These are phyloP conservation scores for Trichogramma evanescens DNA, from an alignment of 2,888 invertebrate species.

Conservation along the genomic window DNA sequence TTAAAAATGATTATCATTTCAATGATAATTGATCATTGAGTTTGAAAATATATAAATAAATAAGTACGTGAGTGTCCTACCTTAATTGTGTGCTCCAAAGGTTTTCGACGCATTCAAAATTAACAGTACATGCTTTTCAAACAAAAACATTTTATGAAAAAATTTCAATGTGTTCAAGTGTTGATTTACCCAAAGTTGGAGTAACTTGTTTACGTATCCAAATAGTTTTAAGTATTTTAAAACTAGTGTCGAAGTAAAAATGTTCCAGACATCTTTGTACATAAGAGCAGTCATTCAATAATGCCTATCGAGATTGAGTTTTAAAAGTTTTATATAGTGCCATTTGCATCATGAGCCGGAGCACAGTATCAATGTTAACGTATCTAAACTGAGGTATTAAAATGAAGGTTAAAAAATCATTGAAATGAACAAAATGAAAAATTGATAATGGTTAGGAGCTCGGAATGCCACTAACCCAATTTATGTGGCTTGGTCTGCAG, in stretches of 20 bases:
- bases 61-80: conserved; percentile 6
- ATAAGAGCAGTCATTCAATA: conserved; percentile 14
- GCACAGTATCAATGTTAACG: conserved; percentile 22
- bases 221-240: conserved; percentile 14
- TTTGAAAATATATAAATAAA: no score
- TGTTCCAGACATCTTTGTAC: conserved; percentile 18
- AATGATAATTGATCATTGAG: no score
- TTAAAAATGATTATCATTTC: no score
- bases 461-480: conserved; percentile 48
- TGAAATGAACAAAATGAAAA: background rate
- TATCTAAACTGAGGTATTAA: conserved; percentile 24
- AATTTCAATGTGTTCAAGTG: conserved; percentile 15
- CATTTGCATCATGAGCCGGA: conserved; percentile 23
- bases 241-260: conserved; percentile 2
- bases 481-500: conserved; percentile 49
- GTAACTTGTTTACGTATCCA: background rate
- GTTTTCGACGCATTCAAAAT: conserved; percentile 19
- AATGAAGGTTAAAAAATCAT: conserved; percentile 20
- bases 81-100: conserved; percentile 19
- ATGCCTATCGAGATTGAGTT: conserved; percentile 22
- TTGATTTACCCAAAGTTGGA: conserved; percentile 9
- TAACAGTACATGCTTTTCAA: conserved; percentile 13
- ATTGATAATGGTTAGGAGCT: conserved; percentile 23
- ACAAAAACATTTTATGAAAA: conserved; percentile 8
- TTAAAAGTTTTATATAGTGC: conserved; percentile 19